Percentiles rank a stretch among this genome's conserved stretches.
Conservation (phyloP, 2,113 vertebrate genomes). For the Anthoscopus minutus region DNA sequence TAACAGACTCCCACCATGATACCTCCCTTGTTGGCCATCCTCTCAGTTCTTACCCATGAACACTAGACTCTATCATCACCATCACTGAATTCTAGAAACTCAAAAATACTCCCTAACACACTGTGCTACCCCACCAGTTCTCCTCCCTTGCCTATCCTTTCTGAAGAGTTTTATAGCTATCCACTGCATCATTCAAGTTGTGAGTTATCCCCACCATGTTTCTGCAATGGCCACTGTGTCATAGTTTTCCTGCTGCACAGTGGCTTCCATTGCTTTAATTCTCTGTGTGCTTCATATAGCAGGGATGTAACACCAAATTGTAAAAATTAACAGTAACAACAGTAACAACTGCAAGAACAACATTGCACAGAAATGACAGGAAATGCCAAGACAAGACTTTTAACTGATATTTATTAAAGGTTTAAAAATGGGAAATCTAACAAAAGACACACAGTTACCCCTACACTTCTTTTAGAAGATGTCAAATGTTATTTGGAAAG, state of each 20-base stretch:
- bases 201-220: background rate
- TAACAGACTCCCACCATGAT: background rate
- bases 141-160: background rate
- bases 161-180: background rate
- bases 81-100: background rate
- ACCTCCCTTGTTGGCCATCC: background rate
- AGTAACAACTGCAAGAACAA: background rate
- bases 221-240: background rate
- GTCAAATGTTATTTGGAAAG: background rate
- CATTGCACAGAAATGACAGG: background rate
- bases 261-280: background rate
- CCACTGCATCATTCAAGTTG: background rate
- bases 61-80: background rate
- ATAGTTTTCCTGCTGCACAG: background rate
- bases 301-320: background rate
- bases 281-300: background rate
- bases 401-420: background rate
- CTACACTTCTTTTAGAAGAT: background rate
- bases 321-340: background rate
- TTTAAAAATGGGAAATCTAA: background rate
- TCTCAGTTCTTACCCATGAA: background rate
- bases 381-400: background rate
- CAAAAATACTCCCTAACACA: background rate
- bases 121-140: background rate
- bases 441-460: background rate